Evolutionary conservation across 2,113 vertebrate species (phyloP).

Genomic region (Podiceps cristatus): DNA sequence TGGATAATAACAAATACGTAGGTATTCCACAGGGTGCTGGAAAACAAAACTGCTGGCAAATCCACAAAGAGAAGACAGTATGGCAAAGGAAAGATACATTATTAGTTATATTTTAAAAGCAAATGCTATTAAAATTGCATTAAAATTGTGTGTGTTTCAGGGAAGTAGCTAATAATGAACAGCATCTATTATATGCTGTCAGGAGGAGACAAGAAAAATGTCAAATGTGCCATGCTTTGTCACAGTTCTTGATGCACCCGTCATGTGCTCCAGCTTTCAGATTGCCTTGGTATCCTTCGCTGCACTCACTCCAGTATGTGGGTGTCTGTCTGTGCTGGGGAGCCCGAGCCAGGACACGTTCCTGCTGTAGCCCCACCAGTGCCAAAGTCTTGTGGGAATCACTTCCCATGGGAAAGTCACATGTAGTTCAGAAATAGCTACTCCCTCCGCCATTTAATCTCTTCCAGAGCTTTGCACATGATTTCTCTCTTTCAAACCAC

Average conservation of each 20-base stretch:
- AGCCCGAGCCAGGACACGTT: background rate
- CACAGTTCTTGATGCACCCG: background rate
- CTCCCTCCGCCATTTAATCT: background rate
- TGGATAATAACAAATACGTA: background rate
- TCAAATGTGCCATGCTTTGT: background rate
- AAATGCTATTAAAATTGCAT: background rate
- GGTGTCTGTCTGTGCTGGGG: background rate
- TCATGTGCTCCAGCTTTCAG: background rate
- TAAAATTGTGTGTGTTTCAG: background rate
- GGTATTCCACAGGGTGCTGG: background rate
- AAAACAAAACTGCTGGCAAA: background rate
- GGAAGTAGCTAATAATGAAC: background rate
- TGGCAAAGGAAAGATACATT: background rate
- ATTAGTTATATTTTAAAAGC: background rate
- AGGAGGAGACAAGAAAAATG: background rate
- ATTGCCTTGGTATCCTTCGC: background rate
- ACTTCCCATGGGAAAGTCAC: background rate
- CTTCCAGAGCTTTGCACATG: background rate
- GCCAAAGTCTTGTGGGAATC: background rate
- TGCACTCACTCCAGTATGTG: background rate
- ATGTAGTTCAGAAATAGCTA: background rate
- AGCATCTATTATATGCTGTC: background rate
- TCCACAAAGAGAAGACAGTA: background rate
- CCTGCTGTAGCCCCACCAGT: background rate
- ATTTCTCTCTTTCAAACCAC: background rate